These are phyloP conservation scores for Falco punctatus DNA, from an alignment of 2,113 vertebrate genomes.

Conservation along the genomic window DNA sequence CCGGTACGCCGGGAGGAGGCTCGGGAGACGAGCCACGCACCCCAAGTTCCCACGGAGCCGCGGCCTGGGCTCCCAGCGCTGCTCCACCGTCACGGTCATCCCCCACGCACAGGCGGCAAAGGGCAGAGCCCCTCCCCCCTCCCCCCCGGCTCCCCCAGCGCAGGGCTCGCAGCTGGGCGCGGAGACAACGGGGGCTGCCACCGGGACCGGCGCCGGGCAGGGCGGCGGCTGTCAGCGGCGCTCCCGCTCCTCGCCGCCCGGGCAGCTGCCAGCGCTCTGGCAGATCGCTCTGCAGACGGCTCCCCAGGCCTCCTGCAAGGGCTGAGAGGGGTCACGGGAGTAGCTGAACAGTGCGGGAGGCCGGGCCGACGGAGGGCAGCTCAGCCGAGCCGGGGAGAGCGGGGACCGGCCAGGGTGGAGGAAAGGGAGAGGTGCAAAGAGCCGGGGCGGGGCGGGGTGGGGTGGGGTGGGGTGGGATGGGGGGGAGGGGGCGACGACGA, in stretches of 20 bases:
- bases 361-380: not conserved
- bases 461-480: too few relatives aligned
- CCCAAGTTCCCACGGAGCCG: not conserved
- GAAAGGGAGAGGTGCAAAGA: not conserved
- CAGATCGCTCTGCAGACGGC: not conserved
- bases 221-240: not conserved
- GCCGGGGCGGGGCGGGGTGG: too few relatives aligned
- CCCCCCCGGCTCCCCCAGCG: too few relatives aligned
- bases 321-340: not conserved
- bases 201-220: not conserved
- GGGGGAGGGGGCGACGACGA: too few relatives aligned
- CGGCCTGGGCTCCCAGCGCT: not conserved
- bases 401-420: not conserved
- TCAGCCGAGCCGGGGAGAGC: not conserved
- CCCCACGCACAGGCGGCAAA: not conserved
- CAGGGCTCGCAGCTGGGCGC: not conserved
- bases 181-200: not conserved
- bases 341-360: not conserved
- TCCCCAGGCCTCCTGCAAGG: not conserved
- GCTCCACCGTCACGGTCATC: not conserved
- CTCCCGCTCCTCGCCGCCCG: not conserved
- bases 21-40: not conserved
- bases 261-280: not conserved
- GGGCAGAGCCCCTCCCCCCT: not conserved
- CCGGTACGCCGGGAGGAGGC: not conserved